Evolutionary conservation across 2,888 invertebrate genomes (phyloP).

Genomic region (Mimas tiliae): DNA sequence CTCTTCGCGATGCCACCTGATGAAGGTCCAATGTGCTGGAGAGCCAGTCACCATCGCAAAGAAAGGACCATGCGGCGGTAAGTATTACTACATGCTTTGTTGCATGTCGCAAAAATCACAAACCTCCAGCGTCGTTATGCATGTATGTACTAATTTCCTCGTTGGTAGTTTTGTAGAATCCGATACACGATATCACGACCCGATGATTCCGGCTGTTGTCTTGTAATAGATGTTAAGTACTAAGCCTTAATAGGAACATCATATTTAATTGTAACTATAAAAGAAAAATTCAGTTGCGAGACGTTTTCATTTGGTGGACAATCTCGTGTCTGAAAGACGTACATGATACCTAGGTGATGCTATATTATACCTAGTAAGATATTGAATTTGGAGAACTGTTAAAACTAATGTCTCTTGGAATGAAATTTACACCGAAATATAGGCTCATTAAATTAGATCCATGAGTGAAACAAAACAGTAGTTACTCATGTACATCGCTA

Average conservation of each 20-base stretch:
- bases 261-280: background rate
- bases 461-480: background rate
- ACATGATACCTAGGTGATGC: no score
- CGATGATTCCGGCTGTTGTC: background rate
- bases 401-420: background rate
- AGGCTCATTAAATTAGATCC: background rate
- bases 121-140: background rate
- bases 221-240: background rate
- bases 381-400: no score
- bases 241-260: no score
- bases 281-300: background rate
- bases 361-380: no score
- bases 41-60: slow-evolving; percentile 89
- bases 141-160: background rate
- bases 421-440: background rate
- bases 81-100: slow-evolving; percentile 42
- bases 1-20: slow-evolving; percentile 90
- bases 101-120: background rate
- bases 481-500: background rate
- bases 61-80: slow-evolving; percentile 90
- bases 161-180: background rate
- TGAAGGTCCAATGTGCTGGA: slow-evolving; percentile 91
- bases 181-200: background rate
- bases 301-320: no score
- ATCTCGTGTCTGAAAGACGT: no score